These are phyloP conservation scores for Eublepharis macularius DNA, from an alignment of 2,113 vertebrate species.

Conservation along the genomic window DNA sequence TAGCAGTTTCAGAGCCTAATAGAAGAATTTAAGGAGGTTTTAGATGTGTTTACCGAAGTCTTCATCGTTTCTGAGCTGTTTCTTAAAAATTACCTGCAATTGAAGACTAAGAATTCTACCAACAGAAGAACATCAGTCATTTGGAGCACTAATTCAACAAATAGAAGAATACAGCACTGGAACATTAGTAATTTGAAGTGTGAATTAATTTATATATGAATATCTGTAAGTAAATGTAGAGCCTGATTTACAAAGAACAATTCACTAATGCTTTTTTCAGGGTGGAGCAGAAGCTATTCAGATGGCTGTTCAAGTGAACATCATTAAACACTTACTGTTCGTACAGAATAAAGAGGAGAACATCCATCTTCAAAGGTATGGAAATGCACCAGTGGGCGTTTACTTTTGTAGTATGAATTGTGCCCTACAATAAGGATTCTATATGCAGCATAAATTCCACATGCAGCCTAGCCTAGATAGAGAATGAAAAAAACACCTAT, in stretches of 20 bases:
- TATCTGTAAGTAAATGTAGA: not conserved
- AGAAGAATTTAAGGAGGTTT: not conserved
- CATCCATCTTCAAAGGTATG: constrained; percentile 74
- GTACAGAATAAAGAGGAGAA: constrained; percentile 48
- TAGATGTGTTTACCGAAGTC: not conserved
- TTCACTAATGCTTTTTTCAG: constrained; percentile 58
- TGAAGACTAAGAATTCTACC: too few relatives aligned
- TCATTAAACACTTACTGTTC: constrained; percentile 85
- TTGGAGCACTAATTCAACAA: too few relatives aligned
- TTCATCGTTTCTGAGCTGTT: not conserved
- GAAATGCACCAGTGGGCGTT: not conserved
- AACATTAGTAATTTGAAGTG: too few relatives aligned
- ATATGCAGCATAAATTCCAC: too few relatives aligned
- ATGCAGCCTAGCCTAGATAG: not conserved
- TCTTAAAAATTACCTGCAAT: too few relatives aligned
- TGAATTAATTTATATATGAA: too few relatives aligned
- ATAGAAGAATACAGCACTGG: too few relatives aligned
- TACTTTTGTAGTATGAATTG: not conserved
- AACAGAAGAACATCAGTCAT: too few relatives aligned
- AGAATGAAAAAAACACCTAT: too few relatives aligned
- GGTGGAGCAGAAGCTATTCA: constrained; percentile 78
- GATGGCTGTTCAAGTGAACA: constrained; percentile 82
- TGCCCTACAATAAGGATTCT: not conserved
- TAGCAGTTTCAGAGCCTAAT: not conserved
- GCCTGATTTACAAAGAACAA: not conserved